Conservation (phyloP, 2,113 vertebrate species). For the Nannospalax galili region DNA sequence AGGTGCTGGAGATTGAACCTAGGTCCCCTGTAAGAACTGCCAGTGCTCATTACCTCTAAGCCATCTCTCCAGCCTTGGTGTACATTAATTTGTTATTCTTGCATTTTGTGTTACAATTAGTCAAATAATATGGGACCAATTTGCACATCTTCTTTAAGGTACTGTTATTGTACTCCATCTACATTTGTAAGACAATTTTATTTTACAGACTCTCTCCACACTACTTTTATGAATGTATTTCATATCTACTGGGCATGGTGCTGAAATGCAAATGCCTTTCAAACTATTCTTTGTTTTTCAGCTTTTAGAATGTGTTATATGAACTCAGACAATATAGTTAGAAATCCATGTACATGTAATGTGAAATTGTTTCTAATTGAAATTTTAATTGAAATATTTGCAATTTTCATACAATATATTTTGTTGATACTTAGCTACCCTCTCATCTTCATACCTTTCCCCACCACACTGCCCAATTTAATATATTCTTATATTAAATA, state of each 20-base stretch:
- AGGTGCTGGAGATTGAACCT: too few species aligned
- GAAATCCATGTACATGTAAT: background rate
- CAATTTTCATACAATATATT: too few species aligned
- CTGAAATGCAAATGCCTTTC: slow-evolving; percentile 63
- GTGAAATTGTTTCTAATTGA: background rate
- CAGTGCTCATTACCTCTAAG: too few species aligned
- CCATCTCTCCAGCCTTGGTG: too few species aligned
- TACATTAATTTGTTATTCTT: background rate
- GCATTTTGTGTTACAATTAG: background rate
- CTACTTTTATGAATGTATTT: slow-evolving; percentile 16
- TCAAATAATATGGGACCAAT: background rate
- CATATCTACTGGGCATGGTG: background rate
- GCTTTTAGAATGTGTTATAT: background rate
- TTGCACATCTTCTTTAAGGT: background rate
- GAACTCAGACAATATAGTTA: slow-evolving; percentile 51
- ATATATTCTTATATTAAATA: too few species aligned
- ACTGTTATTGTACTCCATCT: slow-evolving; percentile 21
- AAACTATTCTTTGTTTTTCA: slow-evolving; percentile 63
- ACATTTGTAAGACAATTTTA: background rate
- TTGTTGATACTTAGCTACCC: too few species aligned
- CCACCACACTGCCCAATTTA: too few species aligned
- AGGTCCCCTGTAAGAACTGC: too few species aligned
- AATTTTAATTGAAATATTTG: too few species aligned
- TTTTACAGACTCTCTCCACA: background rate
- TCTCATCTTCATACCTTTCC: too few species aligned